Percentiles rank a stretch among this genome's conserved stretches.
phyloP scores from a whole-genome alignment of 2,888 invertebrate genomes.

The Halictus ligatus region DNA sequence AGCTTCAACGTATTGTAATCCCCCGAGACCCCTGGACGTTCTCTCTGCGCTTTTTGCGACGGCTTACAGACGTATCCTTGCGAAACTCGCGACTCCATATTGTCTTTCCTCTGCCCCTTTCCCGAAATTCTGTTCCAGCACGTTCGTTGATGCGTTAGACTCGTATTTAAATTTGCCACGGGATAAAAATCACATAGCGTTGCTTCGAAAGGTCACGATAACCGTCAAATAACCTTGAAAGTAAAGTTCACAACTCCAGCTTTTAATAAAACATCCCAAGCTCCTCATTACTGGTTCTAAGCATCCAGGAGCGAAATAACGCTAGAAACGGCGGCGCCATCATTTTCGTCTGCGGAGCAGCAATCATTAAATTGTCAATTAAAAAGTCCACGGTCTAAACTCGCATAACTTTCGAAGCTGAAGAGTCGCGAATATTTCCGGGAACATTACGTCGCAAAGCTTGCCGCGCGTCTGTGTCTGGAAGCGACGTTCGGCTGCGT shows the following conservation, averaged over 20 bases:
- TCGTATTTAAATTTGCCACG: too few relatives aligned
- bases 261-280: background rate
- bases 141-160: background rate
- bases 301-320: background rate
- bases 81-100: background rate
- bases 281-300: background rate
- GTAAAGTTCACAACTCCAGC: background rate
- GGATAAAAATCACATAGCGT: background rate
- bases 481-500: conserved; percentile 1
- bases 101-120: background rate
- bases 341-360: background rate
- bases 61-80: background rate
- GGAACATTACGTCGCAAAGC: background rate
- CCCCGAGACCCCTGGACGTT: conserved; percentile 16
- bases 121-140: background rate
- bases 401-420: background rate
- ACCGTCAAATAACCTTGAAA: background rate
- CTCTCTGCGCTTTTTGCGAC: background rate
- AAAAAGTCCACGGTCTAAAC: background rate
- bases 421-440: background rate
- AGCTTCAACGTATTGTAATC: conserved; percentile 35
- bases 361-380: conserved; percentile 1
- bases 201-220: too few relatives aligned
- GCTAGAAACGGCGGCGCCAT: background rate
- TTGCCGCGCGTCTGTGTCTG: background rate